A percentile compares a stretch with the other conserved stretches of the same genome.
phyloP scores from a whole-genome alignment of 2,888 invertebrate genomes.

The Sminthurides aquaticus region DNA sequence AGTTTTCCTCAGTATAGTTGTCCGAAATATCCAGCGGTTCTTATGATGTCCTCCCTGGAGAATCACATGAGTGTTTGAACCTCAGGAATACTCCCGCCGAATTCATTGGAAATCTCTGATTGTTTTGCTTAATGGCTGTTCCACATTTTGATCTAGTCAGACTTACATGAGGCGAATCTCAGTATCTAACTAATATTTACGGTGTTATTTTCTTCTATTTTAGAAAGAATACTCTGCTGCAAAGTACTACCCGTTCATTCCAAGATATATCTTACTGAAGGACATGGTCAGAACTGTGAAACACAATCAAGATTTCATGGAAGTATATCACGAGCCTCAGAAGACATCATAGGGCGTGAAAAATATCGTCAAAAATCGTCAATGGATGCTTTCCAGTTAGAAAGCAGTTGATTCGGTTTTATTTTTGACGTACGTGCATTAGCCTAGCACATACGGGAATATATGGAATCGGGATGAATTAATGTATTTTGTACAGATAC shows the following conservation, averaged over 20 bases:
- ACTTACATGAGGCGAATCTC: not conserved
- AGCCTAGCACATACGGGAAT: too few species aligned
- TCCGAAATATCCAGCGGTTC: too few species aligned
- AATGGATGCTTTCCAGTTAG: too few species aligned
- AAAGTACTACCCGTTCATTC: conserved; percentile 87
- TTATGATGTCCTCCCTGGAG: too few species aligned
- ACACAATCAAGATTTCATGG: conserved; percentile 94
- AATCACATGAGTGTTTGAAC: too few species aligned
- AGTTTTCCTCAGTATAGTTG: too few species aligned
- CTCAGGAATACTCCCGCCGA: not conserved
- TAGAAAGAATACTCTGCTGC: conserved; percentile 84
- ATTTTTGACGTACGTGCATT: too few species aligned
- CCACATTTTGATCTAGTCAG: not conserved
- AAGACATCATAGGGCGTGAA: conserved; percentile 16
- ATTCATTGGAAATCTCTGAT: not conserved
- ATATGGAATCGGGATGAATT: too few species aligned
- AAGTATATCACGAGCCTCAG: conserved; percentile 74
- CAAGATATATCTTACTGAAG: conserved; percentile 90
- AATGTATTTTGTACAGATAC: too few species aligned
- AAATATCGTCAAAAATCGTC: too few species aligned
- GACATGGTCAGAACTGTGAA: conserved; percentile 95
- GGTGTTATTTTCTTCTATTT: conserved; percentile 44
- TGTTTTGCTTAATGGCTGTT: too few species aligned
- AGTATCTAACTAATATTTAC: not conserved
- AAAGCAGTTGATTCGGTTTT: too few species aligned